Evolutionary conservation across 2,888 invertebrate species (phyloP).

Genomic region (Andrena haemorrhoa): DNA sequence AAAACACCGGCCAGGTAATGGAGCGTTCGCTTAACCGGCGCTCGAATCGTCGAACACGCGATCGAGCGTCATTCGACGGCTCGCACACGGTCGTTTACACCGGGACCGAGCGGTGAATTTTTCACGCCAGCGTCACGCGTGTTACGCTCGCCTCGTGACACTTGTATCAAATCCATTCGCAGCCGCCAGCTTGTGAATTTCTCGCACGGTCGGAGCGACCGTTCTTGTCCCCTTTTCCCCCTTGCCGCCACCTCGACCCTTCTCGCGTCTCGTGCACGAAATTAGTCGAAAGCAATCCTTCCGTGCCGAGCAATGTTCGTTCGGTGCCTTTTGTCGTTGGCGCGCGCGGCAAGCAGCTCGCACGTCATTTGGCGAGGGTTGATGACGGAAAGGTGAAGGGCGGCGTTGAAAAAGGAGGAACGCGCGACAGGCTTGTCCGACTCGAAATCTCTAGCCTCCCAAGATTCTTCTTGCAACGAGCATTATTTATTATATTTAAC

Average conservation of each 20-base stretch:
- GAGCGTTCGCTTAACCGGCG: neutral
- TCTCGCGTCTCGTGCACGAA: neutral
- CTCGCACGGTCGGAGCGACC: neutral
- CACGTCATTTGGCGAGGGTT: neutral
- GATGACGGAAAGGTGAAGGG: neutral
- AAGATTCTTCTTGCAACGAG: too few relatives aligned
- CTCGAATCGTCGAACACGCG: neutral
- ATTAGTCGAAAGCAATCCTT: conserved; percentile 42
- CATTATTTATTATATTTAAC: too few relatives aligned
- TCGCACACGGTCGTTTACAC: neutral
- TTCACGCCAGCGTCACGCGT: neutral
- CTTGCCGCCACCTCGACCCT: neutral
- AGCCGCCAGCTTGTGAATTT: conserved; percentile 7
- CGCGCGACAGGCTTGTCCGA: neutral
- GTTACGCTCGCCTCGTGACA: neutral
- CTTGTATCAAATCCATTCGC: neutral
- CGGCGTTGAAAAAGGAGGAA: neutral
- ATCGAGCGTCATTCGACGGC: neutral
- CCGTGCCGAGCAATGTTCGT: conserved; percentile 15
- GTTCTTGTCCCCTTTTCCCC: neutral
- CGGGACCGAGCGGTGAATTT: neutral
- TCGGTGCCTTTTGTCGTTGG: conserved; percentile 3
- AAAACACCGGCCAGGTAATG: neutral
- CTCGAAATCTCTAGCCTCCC: neutral
- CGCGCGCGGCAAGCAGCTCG: conserved; percentile 4